Evolutionary conservation across 2,888 invertebrate species (phyloP).

Genomic region (Tipula vernalis): DNA sequence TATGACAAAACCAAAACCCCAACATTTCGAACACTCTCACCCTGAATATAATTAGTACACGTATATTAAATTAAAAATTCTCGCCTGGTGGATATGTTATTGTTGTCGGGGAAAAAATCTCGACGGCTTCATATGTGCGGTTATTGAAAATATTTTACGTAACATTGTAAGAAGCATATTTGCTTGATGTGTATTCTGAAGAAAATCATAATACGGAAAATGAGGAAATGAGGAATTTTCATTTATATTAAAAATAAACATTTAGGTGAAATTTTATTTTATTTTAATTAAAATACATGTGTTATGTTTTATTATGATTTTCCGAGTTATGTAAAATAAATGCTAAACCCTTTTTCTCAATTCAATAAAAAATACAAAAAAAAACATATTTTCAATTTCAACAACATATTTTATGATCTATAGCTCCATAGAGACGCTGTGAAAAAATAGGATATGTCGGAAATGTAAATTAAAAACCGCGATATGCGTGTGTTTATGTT

Average conservation of each 20-base stretch:
- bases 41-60: neutral
- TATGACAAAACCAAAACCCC: neutral
- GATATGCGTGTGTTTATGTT: neutral
- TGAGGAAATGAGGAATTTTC: neutral
- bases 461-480: neutral
- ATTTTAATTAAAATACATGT: conserved; percentile 4
- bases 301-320: neutral
- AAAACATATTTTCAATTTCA: neutral
- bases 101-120: neutral
- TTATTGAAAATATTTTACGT: neutral
- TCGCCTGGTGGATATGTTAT: neutral
- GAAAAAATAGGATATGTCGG: neutral
- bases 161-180: neutral
- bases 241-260: neutral
- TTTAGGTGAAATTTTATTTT: neutral
- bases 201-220: neutral
- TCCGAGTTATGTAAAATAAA: neutral
- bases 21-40: neutral
- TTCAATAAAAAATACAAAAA: neutral
- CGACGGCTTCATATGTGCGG: neutral
- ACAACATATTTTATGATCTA: neutral
- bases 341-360: neutral
- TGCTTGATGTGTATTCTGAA: neutral
- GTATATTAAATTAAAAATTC: neutral
- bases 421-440: neutral